Evolutionary conservation across 2,888 invertebrate species (phyloP).

Genomic region (Mantis religiosa): DNA sequence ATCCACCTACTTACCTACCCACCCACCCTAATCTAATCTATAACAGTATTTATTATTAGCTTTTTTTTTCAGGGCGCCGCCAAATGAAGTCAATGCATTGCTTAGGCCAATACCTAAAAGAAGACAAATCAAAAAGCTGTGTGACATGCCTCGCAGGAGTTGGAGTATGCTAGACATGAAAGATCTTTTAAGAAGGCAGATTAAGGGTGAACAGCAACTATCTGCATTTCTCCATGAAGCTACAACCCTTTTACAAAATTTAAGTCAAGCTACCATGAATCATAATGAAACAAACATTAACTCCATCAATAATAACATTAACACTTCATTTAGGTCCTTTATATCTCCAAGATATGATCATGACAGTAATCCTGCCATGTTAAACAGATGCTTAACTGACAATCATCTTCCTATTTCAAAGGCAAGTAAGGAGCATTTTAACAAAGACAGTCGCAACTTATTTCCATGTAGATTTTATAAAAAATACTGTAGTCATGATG

Average conservation of each 20-base stretch:
- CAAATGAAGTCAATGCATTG: neutral
- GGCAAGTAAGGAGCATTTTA: neutral
- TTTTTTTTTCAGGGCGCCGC: neutral
- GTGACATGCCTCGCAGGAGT: neutral
- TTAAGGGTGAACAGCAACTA: neutral
- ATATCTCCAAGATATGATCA: neutral
- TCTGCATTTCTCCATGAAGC: neutral
- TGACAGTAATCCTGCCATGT: neutral
- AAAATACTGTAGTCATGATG: neutral
- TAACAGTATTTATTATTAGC: neutral
- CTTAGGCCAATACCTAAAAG: neutral
- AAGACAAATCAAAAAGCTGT: neutral
- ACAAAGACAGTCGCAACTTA: neutral
- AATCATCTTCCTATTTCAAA: neutral
- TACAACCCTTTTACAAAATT: neutral
- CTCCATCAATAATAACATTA: neutral
- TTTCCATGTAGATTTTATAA: neutral
- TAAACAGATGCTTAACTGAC: too few species aligned
- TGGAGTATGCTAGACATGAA: neutral
- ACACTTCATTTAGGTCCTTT: neutral
- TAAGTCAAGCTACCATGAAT: neutral
- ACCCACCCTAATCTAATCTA: too few species aligned
- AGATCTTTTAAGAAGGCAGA: neutral
- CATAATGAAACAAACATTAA: neutral
- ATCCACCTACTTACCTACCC: too few species aligned